Percentiles rank a stretch among this genome's conserved stretches.
phyloP scores from a whole-genome alignment of 2,797 vertebrate genomes.

The Bradypus variegatus region DNA sequence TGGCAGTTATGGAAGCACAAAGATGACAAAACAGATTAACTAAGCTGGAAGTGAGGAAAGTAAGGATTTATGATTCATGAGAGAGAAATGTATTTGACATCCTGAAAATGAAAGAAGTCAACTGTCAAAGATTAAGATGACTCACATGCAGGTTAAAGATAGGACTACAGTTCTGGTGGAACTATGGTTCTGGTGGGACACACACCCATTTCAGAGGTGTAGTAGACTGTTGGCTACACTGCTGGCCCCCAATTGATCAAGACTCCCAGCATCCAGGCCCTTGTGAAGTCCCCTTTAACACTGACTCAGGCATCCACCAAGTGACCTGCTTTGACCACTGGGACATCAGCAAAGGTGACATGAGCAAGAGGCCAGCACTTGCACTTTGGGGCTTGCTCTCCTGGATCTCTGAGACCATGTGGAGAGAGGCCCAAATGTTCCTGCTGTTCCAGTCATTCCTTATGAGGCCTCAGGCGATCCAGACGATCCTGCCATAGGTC shows the following conservation, averaged over 20 bases:
- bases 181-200: not conserved
- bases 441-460: too few species aligned
- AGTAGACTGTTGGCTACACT: not conserved
- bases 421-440: not conserved
- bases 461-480: too few species aligned
- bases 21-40: not conserved
- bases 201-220: not conserved
- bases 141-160: not conserved
- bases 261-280: not conserved
- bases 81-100: not conserved
- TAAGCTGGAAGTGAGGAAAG: not conserved
- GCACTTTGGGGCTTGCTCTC: too few species aligned
- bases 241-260: not conserved
- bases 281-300: not conserved
- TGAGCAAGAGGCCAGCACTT: too few species aligned
- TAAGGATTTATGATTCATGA: not conserved
- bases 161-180: not conserved
- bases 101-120: not conserved
- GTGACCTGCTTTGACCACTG: not conserved
- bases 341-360: not conserved
- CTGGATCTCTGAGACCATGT: not conserved
- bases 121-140: not conserved
- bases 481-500: not conserved
- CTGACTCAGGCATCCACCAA: not conserved
- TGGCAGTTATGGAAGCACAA: not conserved